These are phyloP conservation scores for Tarsius wallacei DNA, from an alignment of 2,797 vertebrate genomes.

Conservation along the genomic window DNA sequence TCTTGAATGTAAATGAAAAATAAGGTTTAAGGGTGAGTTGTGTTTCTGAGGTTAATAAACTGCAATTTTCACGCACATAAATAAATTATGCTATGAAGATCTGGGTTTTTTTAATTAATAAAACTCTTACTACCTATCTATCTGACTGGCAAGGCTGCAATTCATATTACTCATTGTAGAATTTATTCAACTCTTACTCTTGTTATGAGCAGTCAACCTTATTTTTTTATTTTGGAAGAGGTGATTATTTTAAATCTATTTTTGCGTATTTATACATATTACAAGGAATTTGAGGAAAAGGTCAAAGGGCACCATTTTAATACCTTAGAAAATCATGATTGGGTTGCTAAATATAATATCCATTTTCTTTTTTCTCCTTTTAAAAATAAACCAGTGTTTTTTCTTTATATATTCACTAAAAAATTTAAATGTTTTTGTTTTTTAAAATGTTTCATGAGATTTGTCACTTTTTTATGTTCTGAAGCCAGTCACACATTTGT, in stretches of 20 bases:
- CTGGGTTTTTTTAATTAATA: not conserved
- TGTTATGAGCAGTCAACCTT: not conserved
- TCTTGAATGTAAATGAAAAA: not conserved
- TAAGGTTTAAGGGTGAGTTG: not conserved
- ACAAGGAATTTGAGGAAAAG: not conserved
- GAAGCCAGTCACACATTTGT: not conserved
- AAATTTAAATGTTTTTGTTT: not conserved
- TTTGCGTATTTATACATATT: not conserved
- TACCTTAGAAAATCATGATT: not conserved
- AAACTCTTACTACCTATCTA: not conserved
- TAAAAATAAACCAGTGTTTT: not conserved
- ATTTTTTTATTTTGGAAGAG: not conserved
- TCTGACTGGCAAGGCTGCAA: not conserved
- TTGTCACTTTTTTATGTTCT: not conserved
- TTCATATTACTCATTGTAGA: not conserved
- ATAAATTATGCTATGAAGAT: too few species aligned
- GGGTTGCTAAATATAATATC: not conserved
- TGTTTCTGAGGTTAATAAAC: not conserved
- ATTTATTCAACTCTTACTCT: not conserved
- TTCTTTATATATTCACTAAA: not conserved
- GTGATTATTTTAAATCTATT: not conserved
- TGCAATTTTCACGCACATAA: not conserved
- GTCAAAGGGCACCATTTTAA: not conserved
- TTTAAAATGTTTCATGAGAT: not conserved
- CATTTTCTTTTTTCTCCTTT: not conserved